Conservation (phyloP, 1,140 invertebrate species). For the Anastrepha obliqua region DNA sequence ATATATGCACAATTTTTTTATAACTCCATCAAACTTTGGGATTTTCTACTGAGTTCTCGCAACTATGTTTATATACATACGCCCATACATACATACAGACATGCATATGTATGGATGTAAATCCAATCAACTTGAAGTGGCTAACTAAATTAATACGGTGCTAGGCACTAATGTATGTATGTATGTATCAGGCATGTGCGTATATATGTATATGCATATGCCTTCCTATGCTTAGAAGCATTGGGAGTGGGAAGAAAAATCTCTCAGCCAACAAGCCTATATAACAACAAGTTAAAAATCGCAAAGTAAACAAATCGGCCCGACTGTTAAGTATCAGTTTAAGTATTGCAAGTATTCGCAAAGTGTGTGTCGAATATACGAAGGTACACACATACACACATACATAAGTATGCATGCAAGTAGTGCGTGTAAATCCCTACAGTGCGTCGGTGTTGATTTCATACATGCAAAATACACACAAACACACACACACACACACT, state of each 20-base stretch:
- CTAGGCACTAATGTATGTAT: neutral
- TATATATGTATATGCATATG: no score
- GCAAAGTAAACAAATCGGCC: neutral
- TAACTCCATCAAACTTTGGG: no score
- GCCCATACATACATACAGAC: no score
- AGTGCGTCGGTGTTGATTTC: neutral
- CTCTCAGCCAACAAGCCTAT: neutral
- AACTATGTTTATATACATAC: no score
- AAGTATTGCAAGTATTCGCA: neutral
- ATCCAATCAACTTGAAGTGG: conserved; percentile 3
- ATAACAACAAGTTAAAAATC: neutral
- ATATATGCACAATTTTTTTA: no score
- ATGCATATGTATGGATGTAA: neutral
- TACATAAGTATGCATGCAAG: neutral
- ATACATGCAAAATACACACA: neutral
- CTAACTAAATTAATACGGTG: neutral
- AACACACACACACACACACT: neutral
- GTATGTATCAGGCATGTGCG: no score
- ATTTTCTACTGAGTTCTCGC: no score
- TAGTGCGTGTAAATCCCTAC: neutral
- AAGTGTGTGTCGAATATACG: neutral
- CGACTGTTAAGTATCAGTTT: neutral
- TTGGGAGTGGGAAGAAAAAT: neutral
- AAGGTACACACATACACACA: no score
- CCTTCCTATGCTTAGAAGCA: no score